phyloP scores from a whole-genome alignment of 92 coral and sea anemone genomes.

The Parazoanthus swiftii region DNA sequence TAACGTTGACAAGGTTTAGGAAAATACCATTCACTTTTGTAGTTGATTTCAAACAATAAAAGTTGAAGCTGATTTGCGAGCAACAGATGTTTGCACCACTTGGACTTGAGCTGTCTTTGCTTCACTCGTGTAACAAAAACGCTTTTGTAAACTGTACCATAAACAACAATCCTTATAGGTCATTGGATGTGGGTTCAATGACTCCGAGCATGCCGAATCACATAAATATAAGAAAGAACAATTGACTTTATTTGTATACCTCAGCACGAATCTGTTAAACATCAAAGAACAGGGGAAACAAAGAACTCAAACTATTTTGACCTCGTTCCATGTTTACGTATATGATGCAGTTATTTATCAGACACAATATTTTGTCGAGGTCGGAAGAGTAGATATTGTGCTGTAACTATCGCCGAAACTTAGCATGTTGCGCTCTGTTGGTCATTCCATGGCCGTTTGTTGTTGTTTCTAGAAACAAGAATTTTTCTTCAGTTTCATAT shows the following conservation, averaged over 20 bases:
- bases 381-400: not conserved
- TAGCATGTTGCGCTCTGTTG: not conserved
- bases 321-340: not conserved
- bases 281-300: not conserved
- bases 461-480: not conserved
- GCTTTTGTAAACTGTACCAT: slow-evolving; percentile 11
- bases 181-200: not conserved
- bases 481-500: not conserved
- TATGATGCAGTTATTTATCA: not conserved
- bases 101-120: not conserved
- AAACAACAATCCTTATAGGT: slow-evolving; percentile 7
- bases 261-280: slow-evolving; percentile 18
- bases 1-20: not conserved
- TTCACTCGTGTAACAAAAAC: slow-evolving; percentile 19
- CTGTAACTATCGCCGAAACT: not conserved
- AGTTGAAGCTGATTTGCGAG: not conserved
- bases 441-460: not conserved
- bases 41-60: not conserved
- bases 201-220: not conserved
- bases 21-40: not conserved
- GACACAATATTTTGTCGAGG: not conserved
- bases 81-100: slow-evolving; percentile 13
- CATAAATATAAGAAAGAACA: slow-evolving; percentile 1
- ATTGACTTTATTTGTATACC: not conserved
- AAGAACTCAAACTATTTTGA: not conserved